These are phyloP conservation scores for Globodera ellingtonae DNA, from an alignment of 1,140 invertebrate species.

Conservation along the genomic window DNA sequence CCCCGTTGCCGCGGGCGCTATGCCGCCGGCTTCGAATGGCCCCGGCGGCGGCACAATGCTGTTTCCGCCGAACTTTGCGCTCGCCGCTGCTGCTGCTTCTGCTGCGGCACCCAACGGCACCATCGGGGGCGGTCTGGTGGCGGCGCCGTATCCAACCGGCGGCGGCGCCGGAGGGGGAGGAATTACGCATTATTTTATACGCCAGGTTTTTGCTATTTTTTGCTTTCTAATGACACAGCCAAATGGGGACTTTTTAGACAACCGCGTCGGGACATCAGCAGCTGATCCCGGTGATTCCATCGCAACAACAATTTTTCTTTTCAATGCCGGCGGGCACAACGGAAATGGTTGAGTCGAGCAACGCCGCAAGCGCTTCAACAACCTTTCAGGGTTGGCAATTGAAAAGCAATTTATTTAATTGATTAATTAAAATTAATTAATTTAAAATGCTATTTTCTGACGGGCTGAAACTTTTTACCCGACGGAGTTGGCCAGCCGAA, in stretches of 20 bases:
- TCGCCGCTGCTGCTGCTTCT: neutral
- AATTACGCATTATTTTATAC: conserved; percentile 18
- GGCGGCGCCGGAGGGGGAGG: conserved; percentile 1
- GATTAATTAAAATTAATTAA: neutral
- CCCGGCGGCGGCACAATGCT: neutral
- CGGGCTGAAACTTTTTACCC: neutral
- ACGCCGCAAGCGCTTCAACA: neutral
- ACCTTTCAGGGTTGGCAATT: neutral
- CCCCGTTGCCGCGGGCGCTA: neutral
- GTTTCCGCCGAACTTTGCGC: neutral
- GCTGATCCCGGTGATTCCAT: conserved; percentile 1
- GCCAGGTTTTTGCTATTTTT: conserved; percentile 13
- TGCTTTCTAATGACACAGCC: neutral
- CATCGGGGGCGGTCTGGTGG: neutral
- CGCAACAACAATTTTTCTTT: conserved; percentile 8
- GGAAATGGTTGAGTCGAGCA: neutral
- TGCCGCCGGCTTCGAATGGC: neutral
- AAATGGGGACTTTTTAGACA: neutral
- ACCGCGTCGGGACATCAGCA: neutral
- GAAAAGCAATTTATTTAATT: no score
- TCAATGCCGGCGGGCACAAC: neutral
- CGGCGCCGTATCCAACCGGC: neutral
- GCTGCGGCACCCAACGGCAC: neutral
- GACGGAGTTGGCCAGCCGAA: conserved; percentile 1
- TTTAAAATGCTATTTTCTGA: neutral